phyloP scores from a whole-genome alignment of 2,797 vertebrate species.

The Enteromius thamalakanensis region DNA sequence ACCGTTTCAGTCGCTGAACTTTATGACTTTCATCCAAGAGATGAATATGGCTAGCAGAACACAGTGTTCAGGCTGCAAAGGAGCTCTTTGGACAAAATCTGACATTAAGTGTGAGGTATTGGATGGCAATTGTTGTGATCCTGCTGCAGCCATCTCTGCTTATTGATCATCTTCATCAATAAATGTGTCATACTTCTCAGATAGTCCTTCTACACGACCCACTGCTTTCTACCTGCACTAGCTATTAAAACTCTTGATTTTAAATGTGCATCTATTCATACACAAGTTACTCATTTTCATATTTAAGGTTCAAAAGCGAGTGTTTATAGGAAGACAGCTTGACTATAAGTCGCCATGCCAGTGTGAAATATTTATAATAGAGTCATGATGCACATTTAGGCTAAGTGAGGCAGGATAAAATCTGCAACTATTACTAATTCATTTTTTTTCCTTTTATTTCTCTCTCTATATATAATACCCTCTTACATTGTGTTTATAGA shows the following conservation, averaged over 20 bases:
- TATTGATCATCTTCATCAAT: conserved; percentile 36
- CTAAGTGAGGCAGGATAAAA: no score
- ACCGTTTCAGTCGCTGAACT: conserved; percentile 7
- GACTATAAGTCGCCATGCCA: neutral
- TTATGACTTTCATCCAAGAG: conserved; percentile 7
- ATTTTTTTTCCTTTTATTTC: no score
- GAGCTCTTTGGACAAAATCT: conserved; percentile 12
- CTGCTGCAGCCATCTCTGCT: conserved; percentile 27
- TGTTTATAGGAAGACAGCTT: neutral
- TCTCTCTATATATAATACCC: no score
- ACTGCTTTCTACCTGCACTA: neutral
- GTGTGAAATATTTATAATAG: neutral
- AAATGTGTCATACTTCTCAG: neutral
- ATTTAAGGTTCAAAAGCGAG: neutral
- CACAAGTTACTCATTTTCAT: neutral
- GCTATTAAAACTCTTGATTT: neutral
- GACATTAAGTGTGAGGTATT: conserved; percentile 6
- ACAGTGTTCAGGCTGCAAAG: neutral
- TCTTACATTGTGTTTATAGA: no score
- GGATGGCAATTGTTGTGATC: conserved; percentile 25
- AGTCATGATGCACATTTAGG: no score
- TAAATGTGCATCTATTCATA: neutral
- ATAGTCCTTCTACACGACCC: neutral
- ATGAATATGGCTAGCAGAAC: conserved; percentile 6
- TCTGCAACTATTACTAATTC: no score